Evolutionary conservation across 2,888 invertebrate genomes (phyloP).

Genomic region (Leptinotarsa peninsularis): DNA sequence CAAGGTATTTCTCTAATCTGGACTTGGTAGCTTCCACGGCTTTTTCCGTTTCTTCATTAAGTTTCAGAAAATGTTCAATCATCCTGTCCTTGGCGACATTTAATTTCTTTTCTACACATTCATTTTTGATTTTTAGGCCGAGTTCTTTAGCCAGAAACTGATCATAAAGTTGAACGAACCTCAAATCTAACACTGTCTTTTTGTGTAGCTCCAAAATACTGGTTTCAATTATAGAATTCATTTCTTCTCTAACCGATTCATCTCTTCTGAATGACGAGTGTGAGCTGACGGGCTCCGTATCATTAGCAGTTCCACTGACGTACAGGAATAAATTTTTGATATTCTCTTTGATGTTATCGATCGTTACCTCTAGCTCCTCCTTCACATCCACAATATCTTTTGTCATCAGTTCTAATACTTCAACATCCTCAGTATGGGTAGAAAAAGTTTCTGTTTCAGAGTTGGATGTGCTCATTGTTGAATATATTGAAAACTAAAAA

Average conservation of each 20-base stretch:
- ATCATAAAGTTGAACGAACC: constrained; percentile 21
- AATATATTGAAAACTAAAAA: not conserved
- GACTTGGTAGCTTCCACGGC: not conserved
- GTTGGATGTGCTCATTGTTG: not conserved
- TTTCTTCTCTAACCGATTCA: not conserved
- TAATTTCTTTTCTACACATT: not conserved
- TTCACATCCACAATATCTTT: not conserved
- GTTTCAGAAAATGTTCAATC: constrained; percentile 8
- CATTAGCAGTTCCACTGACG: not conserved
- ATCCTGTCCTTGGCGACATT: not conserved
- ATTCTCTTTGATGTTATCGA: not conserved
- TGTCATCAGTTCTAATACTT: not conserved
- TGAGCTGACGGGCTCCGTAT: not conserved
- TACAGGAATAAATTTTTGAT: not conserved
- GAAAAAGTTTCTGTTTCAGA: not conserved
- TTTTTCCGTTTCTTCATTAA: constrained; percentile 9
- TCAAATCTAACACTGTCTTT: constrained; percentile 20
- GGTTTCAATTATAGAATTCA: not conserved
- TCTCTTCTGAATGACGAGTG: not conserved
- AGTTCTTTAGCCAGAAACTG: constrained; percentile 6
- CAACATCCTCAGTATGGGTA: not conserved
- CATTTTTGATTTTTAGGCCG: not conserved
- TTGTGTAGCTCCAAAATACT: constrained; percentile 12
- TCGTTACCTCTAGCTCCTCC: not conserved
- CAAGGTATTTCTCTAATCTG: constrained; percentile 5